Base-by-base conservation (phyloP, 2,797 vertebrate species). In the Urophycis tenuis region DNA sequence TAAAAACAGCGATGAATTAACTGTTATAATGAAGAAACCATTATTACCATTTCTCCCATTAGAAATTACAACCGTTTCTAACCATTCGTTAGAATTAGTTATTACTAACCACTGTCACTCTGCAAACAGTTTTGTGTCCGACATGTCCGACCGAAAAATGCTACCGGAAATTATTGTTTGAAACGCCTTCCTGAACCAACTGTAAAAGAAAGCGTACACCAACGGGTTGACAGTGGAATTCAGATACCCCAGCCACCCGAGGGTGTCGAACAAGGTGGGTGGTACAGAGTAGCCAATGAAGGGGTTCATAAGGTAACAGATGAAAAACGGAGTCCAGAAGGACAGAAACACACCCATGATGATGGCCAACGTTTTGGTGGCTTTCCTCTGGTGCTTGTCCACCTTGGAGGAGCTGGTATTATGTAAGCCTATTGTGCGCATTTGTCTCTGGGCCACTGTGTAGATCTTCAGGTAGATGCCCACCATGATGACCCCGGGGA, bases 201-300 rank as follows among this genome's bases (percentile, higher is more conserved):
- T 86, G 64, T 90, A 89, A 78, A 89, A 91, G 9, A 88, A 90
- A 6, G 84, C 85, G 49, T 91, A 91, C 30, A 91, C 83, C 22
- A 91, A 75, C 34, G 89, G 89, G 34, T 90, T 89, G 5, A 85
- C 75, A 0, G 87, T 87, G 1, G 88, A 90, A 73, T 90, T 90
- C 6, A 89, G 75, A 69, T 87, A 90, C 3, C 87, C 88, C 0
- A 89, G 22, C 87, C 88, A 90, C 5, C 81, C 36, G 15, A 90
- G 75, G 1, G 82, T 75, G 45, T 83, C 83, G 31, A 83, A 84
- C 31, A 89, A 3, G 2, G 29, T 3, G 1, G 81, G 77, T 6
- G 87, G 86, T 9, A 74, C 74, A 11, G 82, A 84, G 34, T 88
- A 87, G 30, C 74, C 76, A 2, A 85, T 84, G 14, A 81, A 86